phyloP scores from a whole-genome alignment of 2,113 vertebrate genomes.

The Clarias gariepinus region DNA sequence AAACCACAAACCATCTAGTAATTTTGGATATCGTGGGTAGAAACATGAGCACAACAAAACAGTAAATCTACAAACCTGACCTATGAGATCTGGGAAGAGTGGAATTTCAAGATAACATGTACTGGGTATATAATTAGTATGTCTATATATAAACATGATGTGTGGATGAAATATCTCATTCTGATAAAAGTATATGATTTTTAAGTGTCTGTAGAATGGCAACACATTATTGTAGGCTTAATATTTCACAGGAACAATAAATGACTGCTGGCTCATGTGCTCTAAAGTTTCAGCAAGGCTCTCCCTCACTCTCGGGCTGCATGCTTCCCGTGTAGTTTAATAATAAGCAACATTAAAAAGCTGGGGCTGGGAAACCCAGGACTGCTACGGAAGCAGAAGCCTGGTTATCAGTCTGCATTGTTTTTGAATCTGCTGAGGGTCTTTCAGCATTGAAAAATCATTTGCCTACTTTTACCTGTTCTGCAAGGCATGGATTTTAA shows the following conservation, averaged over 20 bases:
- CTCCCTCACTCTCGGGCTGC: background rate
- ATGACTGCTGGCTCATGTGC: background rate
- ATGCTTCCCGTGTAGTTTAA: constrained; percentile 9
- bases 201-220: background rate
- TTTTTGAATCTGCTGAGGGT: background rate
- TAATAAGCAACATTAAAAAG: background rate
- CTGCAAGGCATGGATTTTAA: background rate
- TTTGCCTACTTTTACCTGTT: no score
- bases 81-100: background rate
- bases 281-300: background rate
- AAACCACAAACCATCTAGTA: constrained; percentile 26
- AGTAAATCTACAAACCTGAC: constrained; percentile 35
- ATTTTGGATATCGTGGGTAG: constrained; percentile 32
- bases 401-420: background rate
- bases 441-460: background rate
- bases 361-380: background rate
- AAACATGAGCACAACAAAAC: constrained; percentile 45
- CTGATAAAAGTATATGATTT: background rate
- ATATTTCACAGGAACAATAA: constrained; percentile 5
- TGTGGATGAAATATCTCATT: background rate
- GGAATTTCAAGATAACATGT: background rate
- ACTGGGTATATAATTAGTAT: background rate
- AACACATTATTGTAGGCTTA: background rate
- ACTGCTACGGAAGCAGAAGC: background rate
- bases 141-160: background rate